Percentiles rank a stretch among this genome's conserved stretches.
Conservation (phyloP, 1,140 invertebrate genomes). For the Diorhabda sublineata region DNA sequence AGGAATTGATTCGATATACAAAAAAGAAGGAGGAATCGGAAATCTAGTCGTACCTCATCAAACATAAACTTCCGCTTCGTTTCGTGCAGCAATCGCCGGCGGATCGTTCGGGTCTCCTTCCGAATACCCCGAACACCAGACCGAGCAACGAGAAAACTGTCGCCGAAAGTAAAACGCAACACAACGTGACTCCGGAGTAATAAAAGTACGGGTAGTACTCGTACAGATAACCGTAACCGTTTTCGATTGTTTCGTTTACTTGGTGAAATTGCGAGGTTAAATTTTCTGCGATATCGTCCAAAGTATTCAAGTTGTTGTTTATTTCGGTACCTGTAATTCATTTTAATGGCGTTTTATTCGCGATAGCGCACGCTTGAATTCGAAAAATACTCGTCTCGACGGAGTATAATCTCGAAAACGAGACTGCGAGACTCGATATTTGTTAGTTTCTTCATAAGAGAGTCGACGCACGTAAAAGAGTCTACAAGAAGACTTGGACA, state of each 20-base stretch:
- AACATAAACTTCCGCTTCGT: constrained; percentile 71
- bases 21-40: not conserved
- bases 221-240: constrained; percentile 51
- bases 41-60: constrained; percentile 67
- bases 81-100: constrained; percentile 79
- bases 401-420: too few relatives aligned
- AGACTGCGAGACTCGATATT: too few relatives aligned
- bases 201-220: constrained; percentile 61
- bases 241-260: constrained; percentile 45
- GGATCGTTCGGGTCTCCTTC: constrained; percentile 76
- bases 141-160: constrained; percentile 64
- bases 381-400: too few relatives aligned
- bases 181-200: constrained; percentile 51
- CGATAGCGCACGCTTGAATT: too few relatives aligned
- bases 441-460: too few relatives aligned
- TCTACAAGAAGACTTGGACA: too few relatives aligned
- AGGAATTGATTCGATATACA: constrained; percentile 13
- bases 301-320: not conserved
- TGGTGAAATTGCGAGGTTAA: constrained; percentile 33
- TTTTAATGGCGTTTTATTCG: too few relatives aligned
- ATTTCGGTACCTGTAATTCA: not conserved
- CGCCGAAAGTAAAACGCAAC: constrained; percentile 51
- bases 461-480: too few relatives aligned
- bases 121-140: constrained; percentile 81
- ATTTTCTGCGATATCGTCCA: not conserved